Base-by-base conservation (phyloP, 2,113 vertebrate genomes). In the Theristicus caerulescens region DNA sequence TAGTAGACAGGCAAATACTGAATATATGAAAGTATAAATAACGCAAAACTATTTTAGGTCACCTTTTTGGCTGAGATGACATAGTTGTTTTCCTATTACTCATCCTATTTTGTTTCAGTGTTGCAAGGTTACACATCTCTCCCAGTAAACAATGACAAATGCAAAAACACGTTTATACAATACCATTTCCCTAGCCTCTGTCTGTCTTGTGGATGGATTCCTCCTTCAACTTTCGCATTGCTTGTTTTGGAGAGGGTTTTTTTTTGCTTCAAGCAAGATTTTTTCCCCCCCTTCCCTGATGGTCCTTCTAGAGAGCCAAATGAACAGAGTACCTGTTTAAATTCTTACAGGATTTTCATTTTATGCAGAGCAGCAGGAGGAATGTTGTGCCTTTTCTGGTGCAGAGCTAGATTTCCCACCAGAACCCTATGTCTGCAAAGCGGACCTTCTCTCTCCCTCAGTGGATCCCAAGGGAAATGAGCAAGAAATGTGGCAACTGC, bases 321-420 rank as follows among this genome's bases (percentile, higher is more conserved):
- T 86, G 54, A 86, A 66, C 26, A 81, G 82, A 86, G 76, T 96
- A 34, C 77, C 47, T 92, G 47, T 85, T 87, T 92, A 92, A 96
- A 93, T 96, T 96, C 93, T 96, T 93, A 96, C 80, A 91, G 72
- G 82, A 86, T 86, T 97, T 96, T 94, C 77, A 96, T 97, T 95
- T 94, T 85, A 81, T 76, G 42, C 93, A 96, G 90, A 95, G 73
- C 93, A 97, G 83, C 90, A 94, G 92, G 64, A 96, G 26, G 90
- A 96, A 73, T 93, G 90, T 71, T 97, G 93, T 88, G 79, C 93
- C 85, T 95, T 97, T 97, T 97, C 92, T 96, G 92, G 81, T 95
- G 88, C 92, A 93, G 93, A 93, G 84, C 52, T 96, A 90, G 79
- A 86, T 97, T 96, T 95, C 73, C 77, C 95, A 96, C 79, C 96